Conservation (phyloP, 1,140 invertebrate species). For the Bombus fervidus region DNA sequence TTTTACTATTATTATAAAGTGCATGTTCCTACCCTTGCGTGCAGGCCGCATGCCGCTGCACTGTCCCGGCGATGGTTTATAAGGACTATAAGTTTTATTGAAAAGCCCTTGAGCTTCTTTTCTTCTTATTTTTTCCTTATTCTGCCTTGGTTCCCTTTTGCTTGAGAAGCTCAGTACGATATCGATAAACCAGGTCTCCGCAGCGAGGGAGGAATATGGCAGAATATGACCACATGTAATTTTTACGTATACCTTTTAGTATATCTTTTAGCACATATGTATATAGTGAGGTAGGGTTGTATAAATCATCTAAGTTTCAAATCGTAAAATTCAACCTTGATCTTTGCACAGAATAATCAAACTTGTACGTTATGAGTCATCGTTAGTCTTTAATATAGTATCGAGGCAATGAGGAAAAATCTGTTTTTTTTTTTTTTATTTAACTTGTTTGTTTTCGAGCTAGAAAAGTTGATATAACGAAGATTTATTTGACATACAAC, state of each 20-base stretch:
- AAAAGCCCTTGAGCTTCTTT: slow-evolving; percentile 55
- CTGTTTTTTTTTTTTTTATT: no score
- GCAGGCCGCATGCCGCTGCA: slow-evolving; percentile 57
- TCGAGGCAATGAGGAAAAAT: no score
- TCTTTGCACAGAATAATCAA: no score
- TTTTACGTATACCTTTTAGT: not conserved
- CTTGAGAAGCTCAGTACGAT: not conserved
- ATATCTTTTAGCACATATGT: not conserved
- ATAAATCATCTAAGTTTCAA: not conserved
- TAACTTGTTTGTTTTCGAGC: not conserved
- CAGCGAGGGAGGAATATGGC: not conserved
- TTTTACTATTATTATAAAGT: slow-evolving; percentile 77
- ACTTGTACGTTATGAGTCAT: no score
- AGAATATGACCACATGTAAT: not conserved
- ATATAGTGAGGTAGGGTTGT: not conserved
- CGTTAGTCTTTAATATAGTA: no score
- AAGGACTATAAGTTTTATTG: slow-evolving; percentile 74
- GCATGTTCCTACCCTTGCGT: slow-evolving; percentile 73
- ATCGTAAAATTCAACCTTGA: not conserved
- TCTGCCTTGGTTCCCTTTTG: not conserved
- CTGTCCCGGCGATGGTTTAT: slow-evolving; percentile 68
- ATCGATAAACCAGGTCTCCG: not conserved
- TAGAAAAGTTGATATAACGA: not conserved
- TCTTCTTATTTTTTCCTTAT: not conserved
- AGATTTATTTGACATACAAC: slow-evolving; percentile 26